A percentile compares a stretch with the other conserved stretches of the same genome.
Evolutionary conservation across 2,888 invertebrate species (phyloP).

Genomic region (Baccha elongata): DNA sequence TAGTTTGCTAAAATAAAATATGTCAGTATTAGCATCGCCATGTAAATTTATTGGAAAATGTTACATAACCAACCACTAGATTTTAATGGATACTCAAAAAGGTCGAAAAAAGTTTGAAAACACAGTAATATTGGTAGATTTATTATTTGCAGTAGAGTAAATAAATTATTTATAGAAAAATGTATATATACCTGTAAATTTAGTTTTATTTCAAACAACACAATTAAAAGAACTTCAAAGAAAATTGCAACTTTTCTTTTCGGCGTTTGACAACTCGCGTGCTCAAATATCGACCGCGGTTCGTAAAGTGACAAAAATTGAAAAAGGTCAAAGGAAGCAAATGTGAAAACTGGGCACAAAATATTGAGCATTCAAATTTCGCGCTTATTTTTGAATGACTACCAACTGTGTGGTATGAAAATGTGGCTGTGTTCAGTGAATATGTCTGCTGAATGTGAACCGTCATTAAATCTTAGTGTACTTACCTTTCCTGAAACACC

Average conservation of each 20-base stretch:
- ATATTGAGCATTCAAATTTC: conserved; percentile 35
- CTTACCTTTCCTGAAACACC: too few species aligned
- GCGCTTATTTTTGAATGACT: conserved; percentile 26
- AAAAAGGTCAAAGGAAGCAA: conserved; percentile 68
- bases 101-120: too few species aligned
- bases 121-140: too few species aligned
- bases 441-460: too few species aligned
- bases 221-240: conserved; percentile 81
- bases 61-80: conserved; percentile 50
- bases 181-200: conserved; percentile 66
- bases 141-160: too few species aligned
- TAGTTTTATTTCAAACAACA: conserved; percentile 80
- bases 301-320: conserved; percentile 80
- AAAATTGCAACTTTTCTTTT: conserved; percentile 77
- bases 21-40: too few species aligned
- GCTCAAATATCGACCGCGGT: conserved; percentile 81
- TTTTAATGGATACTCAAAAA: not conserved
- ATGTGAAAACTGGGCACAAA: conserved; percentile 72
- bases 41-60: conserved; percentile 29
- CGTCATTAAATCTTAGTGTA: too few species aligned
- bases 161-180: conserved; percentile 26
- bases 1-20: too few species aligned
- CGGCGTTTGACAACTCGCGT: conserved; percentile 80
- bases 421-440: not conserved
- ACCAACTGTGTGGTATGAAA: conserved; percentile 38